Base-by-base conservation (phyloP, 2,888 invertebrate species). In the Cecidostiba fungosa region DNA sequence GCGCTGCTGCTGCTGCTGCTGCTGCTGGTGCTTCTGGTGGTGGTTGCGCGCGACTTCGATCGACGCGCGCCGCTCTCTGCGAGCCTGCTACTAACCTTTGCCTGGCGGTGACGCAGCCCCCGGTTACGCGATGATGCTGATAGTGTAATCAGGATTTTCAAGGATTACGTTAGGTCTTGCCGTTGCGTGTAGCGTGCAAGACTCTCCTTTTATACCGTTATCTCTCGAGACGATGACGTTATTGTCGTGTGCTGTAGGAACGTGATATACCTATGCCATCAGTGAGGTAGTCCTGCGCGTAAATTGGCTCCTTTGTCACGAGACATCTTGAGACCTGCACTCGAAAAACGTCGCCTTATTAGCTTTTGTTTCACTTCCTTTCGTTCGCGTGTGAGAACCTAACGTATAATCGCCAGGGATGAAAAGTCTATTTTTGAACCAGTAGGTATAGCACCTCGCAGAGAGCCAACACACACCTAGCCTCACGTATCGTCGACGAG, bases 11-110 rank as follows among this genome's bases (percentile, higher is more conserved):
- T 85, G 73, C 81, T 32, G 62, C 74, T 73, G 43, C 73, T 39
- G 59, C 26, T 19, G 29, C 16, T 81, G 86, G n/a, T n/a, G n/a
- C 73, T 29, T 74, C 39, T 74, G 85, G 82, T 83, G 85, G 87
- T 87, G 87, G 85, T 80, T 78, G 87, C 62, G 59, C 62, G 87
- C 86, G 84, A 74, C 72, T 82, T 84, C 86, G 86, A 80, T 83
- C 77, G 69, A 59, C 59, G 80, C 76, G 77, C 66, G 39, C 69
- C 29, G 16, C 12, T 47, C 12, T 10, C 29, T 26, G 29, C n/a
- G 59, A 14, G 23, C 50, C 14, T 1, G 54, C n/a, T 12, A 36
- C 47, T 10, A 29, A 66, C 66, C 66, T 66, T 66, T 66, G 29
- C 66, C 26, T 10, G 62, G 62, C 12, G 43, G 1, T 16, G 39